A percentile compares a stretch with the other conserved stretches of the same genome.
These are phyloP conservation scores for Lycorma delicatula DNA, from an alignment of 1,140 invertebrate genomes.

Conservation along the genomic window DNA sequence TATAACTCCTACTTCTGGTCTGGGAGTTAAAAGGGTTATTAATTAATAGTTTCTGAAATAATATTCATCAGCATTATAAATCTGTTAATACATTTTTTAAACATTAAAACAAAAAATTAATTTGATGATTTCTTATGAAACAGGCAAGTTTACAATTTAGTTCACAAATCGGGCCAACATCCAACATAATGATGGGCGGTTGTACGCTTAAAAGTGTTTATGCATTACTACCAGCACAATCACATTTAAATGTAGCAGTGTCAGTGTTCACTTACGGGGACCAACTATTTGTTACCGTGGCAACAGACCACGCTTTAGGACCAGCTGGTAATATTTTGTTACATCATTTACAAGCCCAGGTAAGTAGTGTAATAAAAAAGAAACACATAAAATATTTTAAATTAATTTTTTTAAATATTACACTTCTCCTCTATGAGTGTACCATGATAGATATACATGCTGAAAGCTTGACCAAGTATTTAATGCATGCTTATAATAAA, in stretches of 20 bases:
- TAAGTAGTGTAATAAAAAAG: no score
- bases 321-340: slow-evolving; percentile 23
- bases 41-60: no score
- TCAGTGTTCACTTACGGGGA: slow-evolving; percentile 47
- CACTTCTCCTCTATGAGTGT: not conserved
- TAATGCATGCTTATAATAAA: no score
- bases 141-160: slow-evolving; percentile 35
- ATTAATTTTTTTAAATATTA: no score
- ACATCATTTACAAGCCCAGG: slow-evolving; percentile 25
- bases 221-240: slow-evolving; percentile 42
- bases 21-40: no score
- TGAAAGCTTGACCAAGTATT: no score
- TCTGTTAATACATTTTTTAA: no score
- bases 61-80: no score
- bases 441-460: not conserved
- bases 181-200: slow-evolving; percentile 35
- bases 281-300: slow-evolving; percentile 42
- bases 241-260: slow-evolving; percentile 41
- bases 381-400: no score
- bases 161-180: slow-evolving; percentile 44
- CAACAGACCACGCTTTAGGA: slow-evolving; percentile 40
- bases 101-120: no score
- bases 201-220: slow-evolving; percentile 40
- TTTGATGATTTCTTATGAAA: no score
- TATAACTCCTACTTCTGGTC: no score